Evolutionary conservation across 2,888 invertebrate genomes (phyloP).

Genomic region (Ceriagrion tenellum): DNA sequence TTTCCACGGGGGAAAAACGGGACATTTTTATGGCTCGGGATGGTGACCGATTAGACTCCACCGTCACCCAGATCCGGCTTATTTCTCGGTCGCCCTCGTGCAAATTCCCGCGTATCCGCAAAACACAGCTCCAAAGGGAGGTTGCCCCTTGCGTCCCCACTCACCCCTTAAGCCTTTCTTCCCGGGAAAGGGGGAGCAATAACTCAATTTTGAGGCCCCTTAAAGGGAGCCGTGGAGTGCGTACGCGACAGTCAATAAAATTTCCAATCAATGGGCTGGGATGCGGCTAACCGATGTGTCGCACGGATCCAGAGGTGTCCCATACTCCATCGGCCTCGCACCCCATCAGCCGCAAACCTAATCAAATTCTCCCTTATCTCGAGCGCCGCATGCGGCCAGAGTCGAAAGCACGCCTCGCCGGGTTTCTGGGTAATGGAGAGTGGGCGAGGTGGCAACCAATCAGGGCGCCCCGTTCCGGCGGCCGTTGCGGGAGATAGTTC

Average conservation of each 20-base stretch:
- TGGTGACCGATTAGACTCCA: background rate
- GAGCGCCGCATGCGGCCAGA: constrained; percentile 43
- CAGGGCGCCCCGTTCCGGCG: background rate
- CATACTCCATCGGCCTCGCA: background rate
- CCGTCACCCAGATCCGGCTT: background rate
- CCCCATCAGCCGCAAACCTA: constrained; percentile 36
- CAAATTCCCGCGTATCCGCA: background rate
- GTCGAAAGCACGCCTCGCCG: background rate
- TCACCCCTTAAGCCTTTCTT: background rate
- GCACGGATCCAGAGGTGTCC: background rate
- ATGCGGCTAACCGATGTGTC: constrained; percentile 10
- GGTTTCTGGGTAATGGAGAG: background rate
- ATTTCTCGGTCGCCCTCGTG: background rate
- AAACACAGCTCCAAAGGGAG: background rate
- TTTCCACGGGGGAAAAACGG: background rate
- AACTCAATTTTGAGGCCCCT: background rate
- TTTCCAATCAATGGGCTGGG: constrained; percentile 19
- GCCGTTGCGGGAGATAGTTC: background rate
- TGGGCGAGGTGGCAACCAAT: background rate
- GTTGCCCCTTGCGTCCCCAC: background rate
- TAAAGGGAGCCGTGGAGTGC: background rate
- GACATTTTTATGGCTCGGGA: constrained; percentile 5
- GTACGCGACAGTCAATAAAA: background rate
- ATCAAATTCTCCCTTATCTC: constrained; percentile 56
- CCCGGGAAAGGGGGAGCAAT: background rate